phyloP scores from a whole-genome alignment of 1,140 invertebrate species.

The Apis florea region DNA sequence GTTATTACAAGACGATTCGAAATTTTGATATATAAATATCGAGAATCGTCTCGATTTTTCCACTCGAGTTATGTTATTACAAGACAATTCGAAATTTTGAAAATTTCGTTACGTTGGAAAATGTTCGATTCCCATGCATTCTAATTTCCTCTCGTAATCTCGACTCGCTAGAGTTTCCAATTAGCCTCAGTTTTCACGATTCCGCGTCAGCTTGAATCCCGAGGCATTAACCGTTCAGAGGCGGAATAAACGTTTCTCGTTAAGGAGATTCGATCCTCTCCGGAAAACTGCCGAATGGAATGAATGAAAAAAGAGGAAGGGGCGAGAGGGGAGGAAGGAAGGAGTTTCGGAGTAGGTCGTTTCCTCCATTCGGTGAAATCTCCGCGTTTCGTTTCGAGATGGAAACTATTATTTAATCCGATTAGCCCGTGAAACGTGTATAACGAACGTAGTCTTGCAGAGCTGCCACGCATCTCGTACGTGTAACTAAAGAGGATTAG shows the following conservation, averaged over 20 bases:
- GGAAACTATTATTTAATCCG: conserved; percentile 41
- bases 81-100: neutral
- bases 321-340: too few relatives aligned
- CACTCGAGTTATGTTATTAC: neutral
- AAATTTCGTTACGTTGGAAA: neutral
- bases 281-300: neutral
- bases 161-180: conserved; percentile 3
- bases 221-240: neutral
- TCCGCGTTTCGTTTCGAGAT: neutral
- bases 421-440: conserved; percentile 31
- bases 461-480: conserved; percentile 26
- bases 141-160: conserved; percentile 12
- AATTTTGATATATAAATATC: too few relatives aligned
- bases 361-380: neutral
- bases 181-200: conserved; percentile 8
- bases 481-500: conserved; percentile 47
- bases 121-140: conserved; percentile 5
- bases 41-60: too few relatives aligned
- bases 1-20: too few relatives aligned
- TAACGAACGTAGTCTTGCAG: conserved; percentile 27
- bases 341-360: neutral
- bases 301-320: neutral
- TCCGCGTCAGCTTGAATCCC: neutral
- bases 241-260: neutral
- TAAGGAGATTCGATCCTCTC: neutral